Evolutionary conservation across 1,140 invertebrate genomes (phyloP).

Genomic region (Lordiphosa collinella): DNA sequence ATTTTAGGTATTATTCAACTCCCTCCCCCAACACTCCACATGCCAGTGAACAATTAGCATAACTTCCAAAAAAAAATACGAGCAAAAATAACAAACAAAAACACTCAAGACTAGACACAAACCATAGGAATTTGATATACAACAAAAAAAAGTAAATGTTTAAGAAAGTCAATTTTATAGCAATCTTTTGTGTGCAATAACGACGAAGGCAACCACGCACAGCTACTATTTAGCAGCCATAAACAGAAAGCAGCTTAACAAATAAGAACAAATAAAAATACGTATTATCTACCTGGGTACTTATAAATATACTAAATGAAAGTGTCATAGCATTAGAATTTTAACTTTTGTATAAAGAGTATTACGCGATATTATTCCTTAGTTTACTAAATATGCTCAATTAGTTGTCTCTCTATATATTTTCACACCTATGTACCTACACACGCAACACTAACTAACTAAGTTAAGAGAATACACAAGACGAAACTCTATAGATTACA

Average conservation of each 20-base stretch:
- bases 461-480: slow-evolving; percentile 60
- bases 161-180: slow-evolving; percentile 54
- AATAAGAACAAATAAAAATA: slow-evolving; percentile 32
- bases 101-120: not conserved
- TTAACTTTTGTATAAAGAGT: slow-evolving; percentile 37
- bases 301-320: slow-evolving; percentile 39
- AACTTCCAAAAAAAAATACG: not conserved
- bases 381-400: slow-evolving; percentile 43
- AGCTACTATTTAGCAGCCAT: slow-evolving; percentile 46
- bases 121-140: slow-evolving; percentile 51
- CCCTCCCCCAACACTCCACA: no score
- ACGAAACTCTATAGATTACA: slow-evolving; percentile 46
- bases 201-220: slow-evolving; percentile 11
- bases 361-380: slow-evolving; percentile 37
- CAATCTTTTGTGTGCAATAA: slow-evolving; percentile 28
- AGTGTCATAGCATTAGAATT: slow-evolving; percentile 41
- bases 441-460: not conserved
- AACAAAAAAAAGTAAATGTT: slow-evolving; percentile 29
- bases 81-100: not conserved
- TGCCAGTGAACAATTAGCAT: no score
- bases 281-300: slow-evolving; percentile 31
- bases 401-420: slow-evolving; percentile 42
- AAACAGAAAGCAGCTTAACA: slow-evolving; percentile 21
- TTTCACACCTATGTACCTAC: slow-evolving; percentile 60
- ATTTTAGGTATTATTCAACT: no score